phyloP scores from a whole-genome alignment of 2,797 vertebrate species.

The Austrolebias charrua region DNA sequence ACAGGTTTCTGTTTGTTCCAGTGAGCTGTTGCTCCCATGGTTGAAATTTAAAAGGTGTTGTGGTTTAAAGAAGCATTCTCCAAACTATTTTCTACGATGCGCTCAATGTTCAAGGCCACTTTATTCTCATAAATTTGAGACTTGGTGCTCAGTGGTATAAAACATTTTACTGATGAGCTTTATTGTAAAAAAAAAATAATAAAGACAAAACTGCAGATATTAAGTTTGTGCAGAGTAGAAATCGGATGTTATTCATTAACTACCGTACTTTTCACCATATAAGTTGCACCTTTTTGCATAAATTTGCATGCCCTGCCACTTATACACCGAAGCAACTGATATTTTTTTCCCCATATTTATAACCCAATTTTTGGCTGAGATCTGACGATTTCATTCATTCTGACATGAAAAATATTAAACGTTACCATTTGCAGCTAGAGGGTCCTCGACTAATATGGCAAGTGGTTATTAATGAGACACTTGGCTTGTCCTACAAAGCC shows the following conservation, averaged over 20 bases:
- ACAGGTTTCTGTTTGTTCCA: conserved; percentile 21
- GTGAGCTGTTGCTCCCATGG: neutral
- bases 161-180: conserved; percentile 1
- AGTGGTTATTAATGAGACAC: no score
- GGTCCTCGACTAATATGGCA: no score
- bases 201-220: conserved; percentile 7
- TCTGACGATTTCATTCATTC: no score
- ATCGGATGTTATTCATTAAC: neutral
- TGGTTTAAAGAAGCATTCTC: conserved; percentile 3
- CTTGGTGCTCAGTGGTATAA: neutral
- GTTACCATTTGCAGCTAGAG: no score
- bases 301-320: no score
- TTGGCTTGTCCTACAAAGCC: no score
- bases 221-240: neutral
- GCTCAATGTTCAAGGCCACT: conserved; percentile 10
- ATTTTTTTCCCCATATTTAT: no score
- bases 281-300: no score
- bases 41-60: conserved; percentile 4
- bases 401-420: no score
- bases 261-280: no score
- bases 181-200: neutral
- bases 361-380: no score
- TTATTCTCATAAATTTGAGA: neutral
- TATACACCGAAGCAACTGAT: no score
- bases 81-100: conserved; percentile 5